Conservation (phyloP, 2,888 invertebrate species). For the Drosophila ezoana region DNA sequence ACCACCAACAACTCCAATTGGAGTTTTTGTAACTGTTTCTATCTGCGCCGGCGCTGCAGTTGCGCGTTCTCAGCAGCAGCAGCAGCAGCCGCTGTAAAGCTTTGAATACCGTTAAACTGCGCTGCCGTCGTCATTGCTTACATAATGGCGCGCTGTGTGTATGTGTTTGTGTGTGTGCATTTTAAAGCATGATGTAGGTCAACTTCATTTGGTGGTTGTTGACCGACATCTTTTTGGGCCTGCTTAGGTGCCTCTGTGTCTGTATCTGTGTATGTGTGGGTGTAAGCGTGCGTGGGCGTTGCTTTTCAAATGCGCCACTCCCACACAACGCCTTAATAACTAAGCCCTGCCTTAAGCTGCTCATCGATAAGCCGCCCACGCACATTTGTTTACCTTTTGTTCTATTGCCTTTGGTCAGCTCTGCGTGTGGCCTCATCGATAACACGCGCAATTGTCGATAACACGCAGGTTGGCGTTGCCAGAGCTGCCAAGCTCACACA, state of each 20-base stretch:
- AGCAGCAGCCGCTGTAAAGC: conserved; percentile 7
- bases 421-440: conserved; percentile 28
- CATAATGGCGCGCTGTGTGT: conserved; percentile 52
- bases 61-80: conserved; percentile 28
- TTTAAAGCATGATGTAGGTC: conserved; percentile 75
- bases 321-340: conserved; percentile 43
- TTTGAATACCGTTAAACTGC: conserved; percentile 67
- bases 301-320: conserved; percentile 41
- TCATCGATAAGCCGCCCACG: conserved; percentile 40
- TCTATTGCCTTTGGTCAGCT: neutral
- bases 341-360: conserved; percentile 29
- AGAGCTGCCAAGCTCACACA: conserved; percentile 5
- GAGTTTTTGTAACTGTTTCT: conserved; percentile 52
- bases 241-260: conserved; percentile 35
- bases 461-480: conserved; percentile 8
- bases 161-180: conserved; percentile 50
- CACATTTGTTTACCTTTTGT: neutral
- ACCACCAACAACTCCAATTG: conserved; percentile 65
- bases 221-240: conserved; percentile 72
- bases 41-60: conserved; percentile 70
- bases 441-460: conserved; percentile 22
- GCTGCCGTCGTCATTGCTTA: conserved; percentile 58
- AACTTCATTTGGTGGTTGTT: conserved; percentile 78
- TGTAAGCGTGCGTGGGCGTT: conserved; percentile 20
- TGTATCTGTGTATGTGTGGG: conserved; percentile 24